These are phyloP conservation scores for Melieria picta DNA, from an alignment of 2,888 invertebrate species.

Conservation along the genomic window DNA sequence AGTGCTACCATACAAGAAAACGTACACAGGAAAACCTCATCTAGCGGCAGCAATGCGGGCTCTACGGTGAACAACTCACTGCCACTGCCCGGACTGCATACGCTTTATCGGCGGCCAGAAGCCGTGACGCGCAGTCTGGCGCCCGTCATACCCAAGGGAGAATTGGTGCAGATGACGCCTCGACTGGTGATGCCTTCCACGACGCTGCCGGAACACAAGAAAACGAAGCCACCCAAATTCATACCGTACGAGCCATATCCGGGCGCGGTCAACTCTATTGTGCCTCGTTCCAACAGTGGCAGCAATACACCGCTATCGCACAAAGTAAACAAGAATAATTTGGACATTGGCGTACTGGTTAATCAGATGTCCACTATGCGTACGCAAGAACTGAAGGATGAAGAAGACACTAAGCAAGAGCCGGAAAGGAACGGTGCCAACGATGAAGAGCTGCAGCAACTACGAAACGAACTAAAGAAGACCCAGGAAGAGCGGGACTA, in stretches of 20 bases:
- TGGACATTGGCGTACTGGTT: conserved; percentile 75
- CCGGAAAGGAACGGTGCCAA: conserved; percentile 4
- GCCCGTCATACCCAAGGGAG: conserved; percentile 69
- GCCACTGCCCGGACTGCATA: conserved; percentile 56
- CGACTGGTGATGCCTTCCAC: conserved; percentile 66
- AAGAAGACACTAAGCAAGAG: conserved; percentile 42
- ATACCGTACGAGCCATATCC: conserved; percentile 90
- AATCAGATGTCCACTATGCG: conserved; percentile 78
- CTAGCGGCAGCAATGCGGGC: conserved; percentile 18
- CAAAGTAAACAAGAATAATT: conserved; percentile 68
- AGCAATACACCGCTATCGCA: conserved; percentile 46
- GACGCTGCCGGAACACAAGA: conserved; percentile 55
- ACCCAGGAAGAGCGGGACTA: conserved; percentile 76
- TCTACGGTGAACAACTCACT: conserved; percentile 38
- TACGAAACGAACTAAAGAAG: conserved; percentile 59
- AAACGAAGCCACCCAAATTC: conserved; percentile 78
- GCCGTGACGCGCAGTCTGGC: conserved; percentile 59
- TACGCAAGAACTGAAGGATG: conserved; percentile 70
- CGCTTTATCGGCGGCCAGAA: conserved; percentile 56
- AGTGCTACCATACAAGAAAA: conserved; percentile 51
- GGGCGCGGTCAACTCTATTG: conserved; percentile 83
- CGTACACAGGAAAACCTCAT: conserved; percentile 42
- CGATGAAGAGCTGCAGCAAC: conserved; percentile 43
- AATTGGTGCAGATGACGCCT: conserved; percentile 72
- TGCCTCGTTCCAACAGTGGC: conserved; percentile 64